Evolutionary conservation across 2,888 invertebrate species (phyloP).

Genomic region (Tiliacea aurago): DNA sequence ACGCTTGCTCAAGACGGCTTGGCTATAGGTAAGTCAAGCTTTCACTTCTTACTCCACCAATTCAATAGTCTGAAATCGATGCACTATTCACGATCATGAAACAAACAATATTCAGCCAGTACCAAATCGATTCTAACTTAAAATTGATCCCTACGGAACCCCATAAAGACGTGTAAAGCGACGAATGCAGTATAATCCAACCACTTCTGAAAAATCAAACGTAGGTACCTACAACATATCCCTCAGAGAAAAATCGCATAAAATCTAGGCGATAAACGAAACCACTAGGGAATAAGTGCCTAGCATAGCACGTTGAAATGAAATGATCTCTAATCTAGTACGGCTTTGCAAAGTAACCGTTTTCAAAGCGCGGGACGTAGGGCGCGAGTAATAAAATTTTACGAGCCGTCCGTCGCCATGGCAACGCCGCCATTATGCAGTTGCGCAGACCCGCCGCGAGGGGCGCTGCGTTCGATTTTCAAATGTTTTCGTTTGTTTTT

Average conservation of each 20-base stretch:
- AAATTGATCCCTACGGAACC: conserved; percentile 22
- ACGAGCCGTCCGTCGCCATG: conserved; percentile 83
- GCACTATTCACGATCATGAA: not conserved
- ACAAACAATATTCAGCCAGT: conserved; percentile 4
- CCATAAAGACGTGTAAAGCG: conserved; percentile 15
- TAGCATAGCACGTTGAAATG: conserved; percentile 63
- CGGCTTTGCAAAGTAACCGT: conserved; percentile 73
- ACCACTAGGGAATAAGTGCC: conserved; percentile 62
- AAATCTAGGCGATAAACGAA: conserved; percentile 63
- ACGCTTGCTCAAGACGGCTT: no score
- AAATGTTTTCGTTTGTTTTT: conserved; percentile 23
- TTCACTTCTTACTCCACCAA: not conserved
- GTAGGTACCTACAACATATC: conserved; percentile 16
- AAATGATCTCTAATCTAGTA: conserved; percentile 67
- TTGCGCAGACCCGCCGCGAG: conserved; percentile 68
- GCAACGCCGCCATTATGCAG: conserved; percentile 83
- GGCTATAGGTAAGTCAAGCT: no score
- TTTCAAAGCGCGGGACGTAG: conserved; percentile 76
- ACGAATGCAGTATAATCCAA: conserved; percentile 18
- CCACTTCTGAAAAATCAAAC: conserved; percentile 42
- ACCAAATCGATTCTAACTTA: conserved; percentile 37
- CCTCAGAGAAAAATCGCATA: conserved; percentile 53
- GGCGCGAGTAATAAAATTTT: conserved; percentile 87
- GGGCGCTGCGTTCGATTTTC: conserved; percentile 67
- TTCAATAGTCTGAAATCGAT: not conserved